Percentiles rank a stretch among this genome's conserved stretches.
Conservation (phyloP, 2,113 vertebrate genomes). For the Chlorocebus sabaeus region DNA sequence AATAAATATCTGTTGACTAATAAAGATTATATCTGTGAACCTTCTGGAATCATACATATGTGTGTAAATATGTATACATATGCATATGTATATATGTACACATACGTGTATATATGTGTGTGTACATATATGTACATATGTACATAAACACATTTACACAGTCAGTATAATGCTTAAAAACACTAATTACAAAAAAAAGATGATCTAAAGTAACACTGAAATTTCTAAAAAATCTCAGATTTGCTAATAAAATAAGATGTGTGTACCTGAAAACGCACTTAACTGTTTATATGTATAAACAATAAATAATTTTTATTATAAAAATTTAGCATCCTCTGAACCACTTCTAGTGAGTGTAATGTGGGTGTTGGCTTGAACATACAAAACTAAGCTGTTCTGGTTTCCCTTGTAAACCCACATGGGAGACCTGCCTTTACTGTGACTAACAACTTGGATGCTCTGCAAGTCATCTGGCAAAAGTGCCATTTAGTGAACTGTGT, state of each 20-base stretch:
- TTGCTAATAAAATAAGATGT: background rate
- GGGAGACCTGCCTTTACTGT: background rate
- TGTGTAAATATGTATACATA: background rate
- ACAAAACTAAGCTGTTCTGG: background rate
- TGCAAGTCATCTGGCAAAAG: background rate
- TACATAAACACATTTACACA: background rate
- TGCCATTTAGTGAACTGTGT: constrained; percentile 34
- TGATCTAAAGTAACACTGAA: background rate
- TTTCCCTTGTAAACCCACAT: background rate
- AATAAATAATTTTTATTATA: background rate
- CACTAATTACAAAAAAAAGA: background rate
- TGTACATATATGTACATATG: background rate
- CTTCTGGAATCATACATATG: background rate
- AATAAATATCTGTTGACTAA: background rate
- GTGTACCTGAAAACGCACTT: background rate
- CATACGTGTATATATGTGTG: rapidly evolving
- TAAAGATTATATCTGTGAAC: background rate
- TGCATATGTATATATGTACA: too few species aligned
- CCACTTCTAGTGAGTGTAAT: background rate
- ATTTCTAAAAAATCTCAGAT: background rate
- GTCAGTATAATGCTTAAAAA: background rate
- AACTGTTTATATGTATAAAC: background rate
- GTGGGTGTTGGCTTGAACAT: background rate
- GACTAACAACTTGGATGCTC: background rate
- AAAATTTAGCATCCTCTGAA: background rate